Percentiles rank a stretch among this genome's conserved stretches.
phyloP scores from a whole-genome alignment of 2,113 vertebrate genomes.

The Charadrius vociferus region DNA sequence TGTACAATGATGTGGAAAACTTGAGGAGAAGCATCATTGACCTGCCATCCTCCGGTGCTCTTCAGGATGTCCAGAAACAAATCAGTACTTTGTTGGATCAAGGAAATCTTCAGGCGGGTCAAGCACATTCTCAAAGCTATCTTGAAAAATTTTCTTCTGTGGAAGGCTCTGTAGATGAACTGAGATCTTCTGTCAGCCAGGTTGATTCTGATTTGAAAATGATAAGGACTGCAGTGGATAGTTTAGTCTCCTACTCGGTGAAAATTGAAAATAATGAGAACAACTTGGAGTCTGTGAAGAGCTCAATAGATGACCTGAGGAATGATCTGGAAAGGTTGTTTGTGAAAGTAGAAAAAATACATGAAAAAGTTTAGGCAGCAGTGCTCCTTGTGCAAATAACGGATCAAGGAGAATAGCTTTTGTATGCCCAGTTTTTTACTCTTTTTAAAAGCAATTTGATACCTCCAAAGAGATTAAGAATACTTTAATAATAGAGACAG shows the following conservation, averaged over 20 bases:
- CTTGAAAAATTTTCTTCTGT: slow-evolving; percentile 71
- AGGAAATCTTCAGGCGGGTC: slow-evolving; percentile 57
- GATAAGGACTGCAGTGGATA: slow-evolving; percentile 80
- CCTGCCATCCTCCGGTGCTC: slow-evolving; percentile 66
- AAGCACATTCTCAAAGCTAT: slow-evolving; percentile 41
- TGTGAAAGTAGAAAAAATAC: slow-evolving; percentile 73
- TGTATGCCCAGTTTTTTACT: slow-evolving; percentile 30
- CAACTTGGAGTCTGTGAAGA: slow-evolving; percentile 79
- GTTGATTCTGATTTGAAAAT: slow-evolving; percentile 82
- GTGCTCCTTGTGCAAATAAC: background rate
- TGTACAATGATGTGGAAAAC: slow-evolving; percentile 66
- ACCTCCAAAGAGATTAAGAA: slow-evolving; percentile 43
- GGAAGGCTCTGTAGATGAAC: slow-evolving; percentile 68
- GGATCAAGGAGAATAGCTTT: slow-evolving; percentile 56
- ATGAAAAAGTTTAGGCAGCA: slow-evolving; percentile 54
- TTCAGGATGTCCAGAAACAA: slow-evolving; percentile 71
- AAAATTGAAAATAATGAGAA: slow-evolving; percentile 87
- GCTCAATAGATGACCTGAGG: slow-evolving; percentile 79
- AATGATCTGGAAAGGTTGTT: slow-evolving; percentile 79
- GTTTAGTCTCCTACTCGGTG: slow-evolving; percentile 80
- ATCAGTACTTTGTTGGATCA: slow-evolving; percentile 64
- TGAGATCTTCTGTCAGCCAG: slow-evolving; percentile 77
- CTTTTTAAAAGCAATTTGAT: slow-evolving; percentile 22
- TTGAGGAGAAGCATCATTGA: slow-evolving; percentile 74
- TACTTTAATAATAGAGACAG: slow-evolving; percentile 43